These are phyloP conservation scores for Pelusios castaneus DNA, from an alignment of 2,113 vertebrate genomes.

Conservation along the genomic window DNA sequence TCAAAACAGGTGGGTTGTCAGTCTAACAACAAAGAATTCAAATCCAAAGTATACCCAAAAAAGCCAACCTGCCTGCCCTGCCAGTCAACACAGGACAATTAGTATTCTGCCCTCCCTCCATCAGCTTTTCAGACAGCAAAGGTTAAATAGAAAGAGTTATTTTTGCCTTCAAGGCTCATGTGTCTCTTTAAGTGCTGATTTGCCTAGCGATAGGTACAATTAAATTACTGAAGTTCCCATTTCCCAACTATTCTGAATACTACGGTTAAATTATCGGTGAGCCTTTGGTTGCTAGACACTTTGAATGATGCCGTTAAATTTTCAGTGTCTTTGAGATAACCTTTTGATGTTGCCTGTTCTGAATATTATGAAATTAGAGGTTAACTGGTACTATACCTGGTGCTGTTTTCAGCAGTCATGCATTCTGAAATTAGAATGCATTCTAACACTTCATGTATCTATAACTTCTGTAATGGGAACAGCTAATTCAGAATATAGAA, in stretches of 20 bases:
- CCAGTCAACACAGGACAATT: slow-evolving; percentile 25
- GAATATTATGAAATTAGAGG: slow-evolving; percentile 8
- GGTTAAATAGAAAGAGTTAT: slow-evolving; percentile 57
- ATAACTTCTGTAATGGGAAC: background rate
- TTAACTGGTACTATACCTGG: background rate
- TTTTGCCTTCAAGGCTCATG: slow-evolving; percentile 27
- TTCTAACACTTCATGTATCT: background rate
- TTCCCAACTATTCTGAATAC: slow-evolving; percentile 2
- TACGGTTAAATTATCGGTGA: background rate
- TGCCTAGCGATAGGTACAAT: slow-evolving; percentile 41
- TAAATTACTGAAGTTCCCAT: slow-evolving; percentile 53
- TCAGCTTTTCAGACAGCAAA: slow-evolving; percentile 49
- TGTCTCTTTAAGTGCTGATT: slow-evolving; percentile 35
- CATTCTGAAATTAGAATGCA: background rate
- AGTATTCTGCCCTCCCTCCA: slow-evolving; percentile 53
- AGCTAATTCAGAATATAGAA: background rate
- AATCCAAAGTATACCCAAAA: slow-evolving; percentile 17
- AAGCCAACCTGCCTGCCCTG: background rate
- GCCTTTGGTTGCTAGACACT: background rate
- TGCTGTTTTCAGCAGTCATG: background rate
- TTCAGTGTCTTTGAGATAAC: background rate
- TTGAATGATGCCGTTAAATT: background rate
- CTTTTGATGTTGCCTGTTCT: background rate
- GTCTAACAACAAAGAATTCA: slow-evolving; percentile 4
- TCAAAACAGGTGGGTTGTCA: background rate